Conservation (phyloP, 1,140 invertebrate genomes). For the Pinna nobilis region DNA sequence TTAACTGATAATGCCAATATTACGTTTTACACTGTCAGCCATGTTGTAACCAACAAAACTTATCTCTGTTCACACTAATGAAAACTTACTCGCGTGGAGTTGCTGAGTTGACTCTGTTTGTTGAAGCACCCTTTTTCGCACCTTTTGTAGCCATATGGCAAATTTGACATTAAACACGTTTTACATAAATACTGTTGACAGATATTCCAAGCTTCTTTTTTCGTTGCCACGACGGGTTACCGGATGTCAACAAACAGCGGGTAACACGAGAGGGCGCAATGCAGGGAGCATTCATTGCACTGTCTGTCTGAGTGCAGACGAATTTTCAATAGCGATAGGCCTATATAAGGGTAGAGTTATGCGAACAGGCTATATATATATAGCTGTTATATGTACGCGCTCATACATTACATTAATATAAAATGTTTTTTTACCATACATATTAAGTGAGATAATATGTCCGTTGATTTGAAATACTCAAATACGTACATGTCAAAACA, state of each 20-base stretch:
- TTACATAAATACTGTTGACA: conserved; percentile 2
- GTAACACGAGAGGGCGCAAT: conserved; percentile 38
- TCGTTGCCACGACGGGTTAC: conserved; percentile 48
- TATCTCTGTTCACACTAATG: background rate
- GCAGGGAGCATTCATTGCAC: conserved; percentile 34
- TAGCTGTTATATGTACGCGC: too few relatives aligned
- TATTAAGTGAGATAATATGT: too few relatives aligned
- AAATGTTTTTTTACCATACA: too few relatives aligned
- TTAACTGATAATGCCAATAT: too few relatives aligned
- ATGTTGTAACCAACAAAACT: conserved; percentile 71
- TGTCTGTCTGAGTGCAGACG: conserved; percentile 1
- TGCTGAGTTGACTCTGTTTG: conserved; percentile 60
- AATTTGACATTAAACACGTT: conserved; percentile 8
- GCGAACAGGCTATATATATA: too few relatives aligned
- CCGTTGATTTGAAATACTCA: too few relatives aligned
- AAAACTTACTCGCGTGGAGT: conserved; percentile 69
- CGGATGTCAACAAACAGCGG: conserved; percentile 46
- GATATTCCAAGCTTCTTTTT: conserved; percentile 7
- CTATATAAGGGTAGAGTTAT: too few relatives aligned
- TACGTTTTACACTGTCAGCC: conserved; percentile 44
- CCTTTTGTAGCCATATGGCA: conserved; percentile 62
- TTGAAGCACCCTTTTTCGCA: conserved; percentile 61
- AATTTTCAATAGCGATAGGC: too few relatives aligned
- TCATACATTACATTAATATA: too few relatives aligned
- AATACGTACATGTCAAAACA: too few relatives aligned